Percentiles rank a stretch among this genome's conserved stretches.
phyloP scores from a whole-genome alignment of 2,888 invertebrate species.

The Pseudococcus jackbeardsleyi region DNA sequence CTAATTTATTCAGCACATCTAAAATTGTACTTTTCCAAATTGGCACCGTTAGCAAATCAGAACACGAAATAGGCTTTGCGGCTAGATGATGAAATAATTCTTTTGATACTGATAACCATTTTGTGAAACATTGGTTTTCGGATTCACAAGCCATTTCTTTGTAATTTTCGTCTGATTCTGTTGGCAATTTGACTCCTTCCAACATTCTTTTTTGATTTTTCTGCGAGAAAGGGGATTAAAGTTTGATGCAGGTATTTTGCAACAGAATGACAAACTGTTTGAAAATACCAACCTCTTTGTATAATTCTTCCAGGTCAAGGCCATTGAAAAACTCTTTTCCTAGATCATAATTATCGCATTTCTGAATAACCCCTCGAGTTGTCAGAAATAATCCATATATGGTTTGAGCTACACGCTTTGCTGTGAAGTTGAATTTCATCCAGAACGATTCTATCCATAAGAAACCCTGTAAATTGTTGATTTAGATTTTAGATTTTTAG shows the following conservation, averaged over 20 bases:
- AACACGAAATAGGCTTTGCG: background rate
- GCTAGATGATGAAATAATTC: background rate
- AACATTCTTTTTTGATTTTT: background rate
- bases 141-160: background rate
- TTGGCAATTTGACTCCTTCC: background rate
- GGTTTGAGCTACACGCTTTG: background rate
- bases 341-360: background rate
- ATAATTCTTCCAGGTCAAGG: background rate
- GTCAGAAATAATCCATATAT: background rate
- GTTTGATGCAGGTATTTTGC: background rate
- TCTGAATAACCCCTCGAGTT: background rate
- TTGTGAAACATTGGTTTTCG: conserved; percentile 6
- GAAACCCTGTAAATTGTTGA: too few species aligned
- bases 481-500: background rate
- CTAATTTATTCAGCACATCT: background rate
- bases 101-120: background rate
- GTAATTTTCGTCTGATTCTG: background rate
- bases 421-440: background rate
- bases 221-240: too few species aligned
- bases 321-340: background rate
- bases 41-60: background rate
- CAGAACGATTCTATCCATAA: too few species aligned
- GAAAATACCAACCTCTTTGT: background rate
- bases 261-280: background rate
- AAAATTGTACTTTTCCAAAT: background rate